Evolutionary conservation across 2,113 vertebrate genomes (phyloP).

Genomic region (Xiphophorus maculatus): DNA sequence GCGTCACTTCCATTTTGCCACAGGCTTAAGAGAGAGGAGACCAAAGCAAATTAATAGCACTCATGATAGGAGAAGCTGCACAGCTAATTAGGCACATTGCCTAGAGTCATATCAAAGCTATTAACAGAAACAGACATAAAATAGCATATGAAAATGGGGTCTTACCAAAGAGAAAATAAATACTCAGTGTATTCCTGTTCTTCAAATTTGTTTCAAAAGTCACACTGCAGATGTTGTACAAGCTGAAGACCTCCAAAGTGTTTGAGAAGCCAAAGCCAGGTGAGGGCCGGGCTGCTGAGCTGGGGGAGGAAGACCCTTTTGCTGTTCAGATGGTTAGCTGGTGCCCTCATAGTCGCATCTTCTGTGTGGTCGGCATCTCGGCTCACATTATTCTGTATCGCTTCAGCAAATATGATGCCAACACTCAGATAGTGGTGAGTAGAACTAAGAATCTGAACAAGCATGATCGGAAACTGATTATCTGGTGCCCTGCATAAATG

Average conservation of each 20-base stretch:
- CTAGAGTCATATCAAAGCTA: conserved; percentile 9
- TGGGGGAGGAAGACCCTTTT: conserved; percentile 95
- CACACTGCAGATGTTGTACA: conserved; percentile 98
- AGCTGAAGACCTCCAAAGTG: conserved; percentile 95
- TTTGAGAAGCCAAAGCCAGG: conserved; percentile 94
- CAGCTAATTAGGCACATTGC: conserved; percentile 3
- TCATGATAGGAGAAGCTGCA: background rate
- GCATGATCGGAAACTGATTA: background rate
- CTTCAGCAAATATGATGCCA: conserved; percentile 95
- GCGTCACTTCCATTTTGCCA: conserved; percentile 15
- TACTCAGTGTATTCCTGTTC: background rate
- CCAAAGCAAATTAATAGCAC: conserved; percentile 1
- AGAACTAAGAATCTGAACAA: background rate
- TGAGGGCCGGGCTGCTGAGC: conserved; percentile 85
- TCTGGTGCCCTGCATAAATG: background rate
- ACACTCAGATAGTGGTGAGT: conserved; percentile 94
- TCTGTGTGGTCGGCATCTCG: conserved; percentile 95
- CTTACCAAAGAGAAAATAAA: background rate
- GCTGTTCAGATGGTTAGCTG: conserved; percentile 96
- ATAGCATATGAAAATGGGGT: background rate
- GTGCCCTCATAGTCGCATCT: conserved; percentile 95
- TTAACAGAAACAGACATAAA: background rate
- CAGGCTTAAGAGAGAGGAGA: background rate
- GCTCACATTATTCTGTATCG: conserved; percentile 93
- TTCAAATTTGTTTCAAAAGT: conserved; percentile 74